A percentile compares a stretch with the other conserved stretches of the same genome.
These are phyloP conservation scores for Oreochromis grahami DNA, from an alignment of 2,797 vertebrate species.

Conservation along the genomic window DNA sequence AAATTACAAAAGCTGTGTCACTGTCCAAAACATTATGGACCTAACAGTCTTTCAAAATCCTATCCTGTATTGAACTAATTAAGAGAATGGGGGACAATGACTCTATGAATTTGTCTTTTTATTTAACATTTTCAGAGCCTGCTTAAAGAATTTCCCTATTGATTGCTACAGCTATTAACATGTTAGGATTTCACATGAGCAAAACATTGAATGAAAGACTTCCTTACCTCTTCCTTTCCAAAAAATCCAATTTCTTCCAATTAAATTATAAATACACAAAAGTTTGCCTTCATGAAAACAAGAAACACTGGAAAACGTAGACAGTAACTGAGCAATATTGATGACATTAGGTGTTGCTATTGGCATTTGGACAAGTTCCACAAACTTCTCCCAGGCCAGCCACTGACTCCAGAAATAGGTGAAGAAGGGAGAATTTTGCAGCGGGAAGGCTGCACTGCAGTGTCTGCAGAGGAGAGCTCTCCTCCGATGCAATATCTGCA, in stretches of 20 bases:
- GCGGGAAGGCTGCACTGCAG: constrained; percentile 69
- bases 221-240: not conserved
- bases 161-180: not conserved
- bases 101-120: not conserved
- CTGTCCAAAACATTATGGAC: not conserved
- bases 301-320: not conserved
- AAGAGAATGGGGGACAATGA: not conserved
- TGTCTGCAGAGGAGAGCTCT: constrained; percentile 60
- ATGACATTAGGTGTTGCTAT: constrained; percentile 26
- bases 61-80: not conserved
- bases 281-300: not conserved
- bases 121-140: not conserved
- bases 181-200: not conserved
- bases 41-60: not conserved
- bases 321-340: constrained; percentile 23
- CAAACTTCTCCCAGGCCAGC: constrained; percentile 38
- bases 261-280: not conserved
- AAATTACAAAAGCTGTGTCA: not conserved
- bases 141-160: not conserved
- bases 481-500: constrained; percentile 39
- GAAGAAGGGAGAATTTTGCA: constrained; percentile 47
- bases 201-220: not conserved
- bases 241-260: not conserved
- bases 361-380: constrained; percentile 64
- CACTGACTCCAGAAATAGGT: constrained; percentile 52